These are phyloP conservation scores for Oxyura jamaicensis DNA, from an alignment of 2,113 vertebrate species.

Conservation along the genomic window DNA sequence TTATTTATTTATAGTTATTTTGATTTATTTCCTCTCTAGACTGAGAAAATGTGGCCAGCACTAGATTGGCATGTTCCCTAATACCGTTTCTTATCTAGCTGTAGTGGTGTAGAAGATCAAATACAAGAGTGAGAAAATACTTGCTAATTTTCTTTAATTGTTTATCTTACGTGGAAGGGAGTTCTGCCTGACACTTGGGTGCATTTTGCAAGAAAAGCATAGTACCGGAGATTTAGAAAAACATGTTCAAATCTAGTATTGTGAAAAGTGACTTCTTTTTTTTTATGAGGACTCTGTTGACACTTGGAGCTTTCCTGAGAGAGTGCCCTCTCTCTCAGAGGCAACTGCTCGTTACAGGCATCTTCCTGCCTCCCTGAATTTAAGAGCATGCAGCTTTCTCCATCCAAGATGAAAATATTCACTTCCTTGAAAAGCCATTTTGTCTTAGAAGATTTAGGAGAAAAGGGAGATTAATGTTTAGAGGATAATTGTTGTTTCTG, in stretches of 20 bases:
- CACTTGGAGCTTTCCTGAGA: neutral
- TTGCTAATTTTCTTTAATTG: neutral
- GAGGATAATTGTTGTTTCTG: accelerated
- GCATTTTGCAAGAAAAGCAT: neutral
- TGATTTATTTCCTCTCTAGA: neutral
- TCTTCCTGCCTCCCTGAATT: neutral
- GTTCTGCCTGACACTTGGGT: neutral
- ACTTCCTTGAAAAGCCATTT: neutral
- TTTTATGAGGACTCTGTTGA: neutral
- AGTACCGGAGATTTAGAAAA: neutral
- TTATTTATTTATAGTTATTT: neutral
- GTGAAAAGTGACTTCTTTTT: neutral
- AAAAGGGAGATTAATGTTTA: neutral
- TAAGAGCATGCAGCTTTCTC: neutral
- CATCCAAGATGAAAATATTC: neutral
- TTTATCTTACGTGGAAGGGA: neutral
- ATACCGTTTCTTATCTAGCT: neutral
- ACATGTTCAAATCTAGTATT: neutral
- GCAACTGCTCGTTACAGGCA: accelerated
- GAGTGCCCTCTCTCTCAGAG: neutral
- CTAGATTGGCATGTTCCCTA: neutral
- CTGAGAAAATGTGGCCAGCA: neutral
- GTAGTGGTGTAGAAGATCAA: neutral
- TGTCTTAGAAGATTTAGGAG: neutral
- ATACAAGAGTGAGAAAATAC: neutral